These are phyloP conservation scores for Callipepla squamata DNA, from an alignment of 2,113 vertebrate genomes.

Conservation along the genomic window DNA sequence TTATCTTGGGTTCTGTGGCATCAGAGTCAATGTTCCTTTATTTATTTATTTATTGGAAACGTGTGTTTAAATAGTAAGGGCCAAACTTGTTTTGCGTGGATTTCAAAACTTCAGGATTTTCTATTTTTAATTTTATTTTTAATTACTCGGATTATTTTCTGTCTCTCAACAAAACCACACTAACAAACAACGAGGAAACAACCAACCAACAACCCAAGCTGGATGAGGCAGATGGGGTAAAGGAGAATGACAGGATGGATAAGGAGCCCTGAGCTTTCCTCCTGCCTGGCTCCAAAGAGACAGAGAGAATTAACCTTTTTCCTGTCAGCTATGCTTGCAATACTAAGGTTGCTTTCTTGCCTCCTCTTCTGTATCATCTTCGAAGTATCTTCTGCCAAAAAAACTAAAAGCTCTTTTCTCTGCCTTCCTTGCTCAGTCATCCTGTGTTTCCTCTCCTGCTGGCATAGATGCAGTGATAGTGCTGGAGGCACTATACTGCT, in stretches of 20 bases:
- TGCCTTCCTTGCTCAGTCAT: too few species aligned
- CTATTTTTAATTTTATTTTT: neutral
- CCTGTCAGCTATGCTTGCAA: rapidly evolving
- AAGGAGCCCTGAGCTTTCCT: neutral
- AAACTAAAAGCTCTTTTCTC: too few species aligned
- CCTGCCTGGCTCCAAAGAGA: neutral
- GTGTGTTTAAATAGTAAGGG: neutral
- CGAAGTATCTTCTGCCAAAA: too few species aligned
- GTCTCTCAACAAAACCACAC: neutral
- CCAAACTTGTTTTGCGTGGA: neutral
- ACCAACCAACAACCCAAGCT: neutral
- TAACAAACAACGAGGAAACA: neutral
- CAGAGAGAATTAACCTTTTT: neutral
- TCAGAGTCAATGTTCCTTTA: too few species aligned
- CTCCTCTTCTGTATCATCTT: too few species aligned
- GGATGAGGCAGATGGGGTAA: neutral
- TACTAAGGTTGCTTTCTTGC: neutral
- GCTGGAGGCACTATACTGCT: too few species aligned
- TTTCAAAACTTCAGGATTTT: neutral
- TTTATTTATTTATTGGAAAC: neutral
- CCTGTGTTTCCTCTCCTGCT: too few species aligned
- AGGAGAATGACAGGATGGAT: neutral
- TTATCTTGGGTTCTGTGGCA: too few species aligned
- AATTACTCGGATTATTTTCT: neutral
- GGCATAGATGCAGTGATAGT: too few species aligned